Conservation (phyloP, 2,113 vertebrate genomes). For the Leucopsar rothschildi region DNA sequence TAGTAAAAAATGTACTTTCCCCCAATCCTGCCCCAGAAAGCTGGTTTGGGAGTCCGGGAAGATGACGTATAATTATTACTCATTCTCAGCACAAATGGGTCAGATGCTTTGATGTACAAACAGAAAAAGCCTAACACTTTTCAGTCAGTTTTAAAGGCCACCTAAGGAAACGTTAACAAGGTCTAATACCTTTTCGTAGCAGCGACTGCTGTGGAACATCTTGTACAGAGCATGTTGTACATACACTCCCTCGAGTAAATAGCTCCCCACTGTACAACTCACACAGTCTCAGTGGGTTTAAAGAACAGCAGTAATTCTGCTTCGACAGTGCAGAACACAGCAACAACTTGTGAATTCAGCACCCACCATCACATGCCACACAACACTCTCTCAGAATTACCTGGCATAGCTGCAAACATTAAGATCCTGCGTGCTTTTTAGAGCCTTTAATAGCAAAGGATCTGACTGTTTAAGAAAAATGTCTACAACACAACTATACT, state of each 20-base stretch:
- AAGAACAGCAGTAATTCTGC: background rate
- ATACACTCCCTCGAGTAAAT: background rate
- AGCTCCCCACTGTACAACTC: background rate
- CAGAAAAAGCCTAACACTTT: background rate
- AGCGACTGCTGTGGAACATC: background rate
- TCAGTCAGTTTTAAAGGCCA: background rate
- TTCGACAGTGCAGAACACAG: background rate
- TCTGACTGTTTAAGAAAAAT: background rate
- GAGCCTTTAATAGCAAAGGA: background rate
- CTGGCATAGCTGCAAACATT: background rate
- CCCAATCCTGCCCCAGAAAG: background rate
- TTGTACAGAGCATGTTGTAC: background rate
- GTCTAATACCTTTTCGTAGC: background rate
- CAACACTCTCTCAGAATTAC: background rate
- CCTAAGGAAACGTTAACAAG: background rate
- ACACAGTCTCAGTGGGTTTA: background rate
- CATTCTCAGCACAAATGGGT: background rate
- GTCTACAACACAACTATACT: background rate
- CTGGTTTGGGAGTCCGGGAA: background rate
- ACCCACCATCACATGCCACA: fast-evolving
- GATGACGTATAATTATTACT: background rate
- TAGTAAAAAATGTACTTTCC: background rate
- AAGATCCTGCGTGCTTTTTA: background rate
- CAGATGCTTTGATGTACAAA: background rate
- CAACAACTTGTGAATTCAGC: background rate